A percentile compares a stretch with the other conserved stretches of the same genome.
Conservation (phyloP, 2,888 invertebrate species). For the Therioaphis trifolii region DNA sequence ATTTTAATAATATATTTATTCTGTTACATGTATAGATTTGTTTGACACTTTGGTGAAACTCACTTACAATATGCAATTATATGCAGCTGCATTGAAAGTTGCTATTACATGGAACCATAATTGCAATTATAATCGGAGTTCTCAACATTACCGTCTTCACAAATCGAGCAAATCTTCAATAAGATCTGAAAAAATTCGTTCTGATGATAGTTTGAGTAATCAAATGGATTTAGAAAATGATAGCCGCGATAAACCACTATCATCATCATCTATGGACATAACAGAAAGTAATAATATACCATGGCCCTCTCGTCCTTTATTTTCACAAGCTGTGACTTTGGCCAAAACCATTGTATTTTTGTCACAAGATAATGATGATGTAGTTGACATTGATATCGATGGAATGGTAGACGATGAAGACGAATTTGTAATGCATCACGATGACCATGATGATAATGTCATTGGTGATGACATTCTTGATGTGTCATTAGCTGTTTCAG, state of each 20-base stretch:
- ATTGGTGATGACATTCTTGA: neutral
- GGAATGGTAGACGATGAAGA: neutral
- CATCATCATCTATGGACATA: neutral
- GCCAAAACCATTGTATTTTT: slow-evolving; percentile 43
- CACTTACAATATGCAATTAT: slow-evolving; percentile 45
- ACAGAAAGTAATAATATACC: neutral
- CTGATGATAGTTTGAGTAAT: neutral
- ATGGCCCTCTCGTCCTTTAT: neutral
- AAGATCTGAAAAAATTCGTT: neutral
- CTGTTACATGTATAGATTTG: slow-evolving; percentile 17
- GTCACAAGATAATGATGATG: neutral
- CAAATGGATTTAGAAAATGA: slow-evolving; percentile 10
- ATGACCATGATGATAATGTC: neutral
- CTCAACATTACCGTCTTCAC: neutral
- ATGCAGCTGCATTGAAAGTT: slow-evolving; percentile 28
- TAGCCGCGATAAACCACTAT: neutral
- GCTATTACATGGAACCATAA: slow-evolving; percentile 21
- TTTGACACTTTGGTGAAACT: slow-evolving; percentile 55
- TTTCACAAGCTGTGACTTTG: slow-evolving; percentile 28
- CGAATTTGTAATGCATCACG: slow-evolving; percentile 16
- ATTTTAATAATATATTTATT: neutral
- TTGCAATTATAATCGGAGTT: neutral
- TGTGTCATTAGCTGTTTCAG: neutral
- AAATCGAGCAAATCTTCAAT: neutral
- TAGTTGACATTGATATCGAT: neutral